Percentiles rank a stretch among this genome's conserved stretches.
Conservation (phyloP, 2,113 vertebrate species). For the Struthio camelus region DNA sequence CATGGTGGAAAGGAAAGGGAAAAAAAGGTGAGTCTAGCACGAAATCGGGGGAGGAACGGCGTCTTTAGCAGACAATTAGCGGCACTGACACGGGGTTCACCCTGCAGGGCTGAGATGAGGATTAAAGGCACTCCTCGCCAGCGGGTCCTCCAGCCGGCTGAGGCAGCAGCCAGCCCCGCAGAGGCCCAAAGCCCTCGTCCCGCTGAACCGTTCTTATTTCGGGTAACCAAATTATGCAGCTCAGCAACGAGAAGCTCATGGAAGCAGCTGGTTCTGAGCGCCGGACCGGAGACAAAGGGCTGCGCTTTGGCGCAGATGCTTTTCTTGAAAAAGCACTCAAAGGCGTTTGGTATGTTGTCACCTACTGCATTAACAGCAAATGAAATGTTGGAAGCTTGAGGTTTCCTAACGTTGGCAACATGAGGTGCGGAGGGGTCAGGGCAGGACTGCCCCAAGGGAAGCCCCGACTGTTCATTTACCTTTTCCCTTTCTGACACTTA, state of each 20-base stretch:
- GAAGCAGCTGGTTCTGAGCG: not conserved
- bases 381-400: not conserved
- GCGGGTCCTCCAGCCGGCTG: no score
- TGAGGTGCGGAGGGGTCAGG: fast-evolving
- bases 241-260: fast-evolving
- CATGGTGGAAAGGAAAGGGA: not conserved
- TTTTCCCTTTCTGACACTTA: fast-evolving
- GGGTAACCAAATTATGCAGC: fast-evolving
- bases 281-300: not conserved
- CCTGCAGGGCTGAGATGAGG: no score
- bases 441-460: fast-evolving
- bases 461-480: not conserved
- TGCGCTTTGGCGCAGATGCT: not conserved
- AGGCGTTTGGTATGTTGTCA: not conserved
- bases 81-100: not conserved
- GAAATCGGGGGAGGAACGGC: not conserved
- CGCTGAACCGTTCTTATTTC: not conserved
- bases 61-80: not conserved
- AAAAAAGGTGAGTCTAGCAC: constrained; percentile 27
- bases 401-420: fast-evolving
- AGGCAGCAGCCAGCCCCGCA: no score
- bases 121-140: no score
- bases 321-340: not conserved
- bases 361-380: not conserved
- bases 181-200: no score